A percentile compares a stretch with the other conserved stretches of the same genome.
Conservation (phyloP, 1,140 invertebrate species). For the Caenorhabditis brenneri region DNA sequence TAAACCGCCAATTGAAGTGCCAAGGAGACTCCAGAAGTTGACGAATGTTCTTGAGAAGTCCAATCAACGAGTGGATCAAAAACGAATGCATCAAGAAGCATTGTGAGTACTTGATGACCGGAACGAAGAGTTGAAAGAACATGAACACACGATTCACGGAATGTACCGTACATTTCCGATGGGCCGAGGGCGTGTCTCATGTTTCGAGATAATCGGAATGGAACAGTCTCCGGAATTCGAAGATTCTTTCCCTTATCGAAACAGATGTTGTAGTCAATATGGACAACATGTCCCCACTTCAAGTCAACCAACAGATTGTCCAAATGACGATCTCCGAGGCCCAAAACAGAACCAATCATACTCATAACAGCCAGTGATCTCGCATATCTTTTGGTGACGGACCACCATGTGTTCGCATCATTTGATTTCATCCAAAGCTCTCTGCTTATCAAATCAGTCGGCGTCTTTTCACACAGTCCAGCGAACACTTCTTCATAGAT, state of each 20-base stretch:
- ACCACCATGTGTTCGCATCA: constrained; percentile 88
- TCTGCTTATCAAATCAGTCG: constrained; percentile 84
- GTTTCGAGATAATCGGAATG: constrained; percentile 95
- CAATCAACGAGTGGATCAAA: constrained; percentile 92
- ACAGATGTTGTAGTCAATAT: constrained; percentile 99
- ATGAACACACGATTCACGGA: constrained; percentile 85
- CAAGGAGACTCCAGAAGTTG: constrained; percentile 52
- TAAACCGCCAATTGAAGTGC: constrained; percentile 74
- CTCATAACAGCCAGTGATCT: constrained; percentile 95
- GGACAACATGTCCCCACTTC: constrained; percentile 85
- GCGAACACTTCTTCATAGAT: constrained; percentile 84
- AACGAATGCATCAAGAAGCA: constrained; percentile 87
- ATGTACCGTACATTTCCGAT: constrained; percentile 88
- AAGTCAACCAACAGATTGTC: constrained; percentile 96
- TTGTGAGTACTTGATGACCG: constrained; percentile 84
- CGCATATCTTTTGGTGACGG: constrained; percentile 85
- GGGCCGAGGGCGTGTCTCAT: constrained; percentile 87
- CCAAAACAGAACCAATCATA: constrained; percentile 82
- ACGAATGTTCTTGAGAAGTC: constrained; percentile 76
- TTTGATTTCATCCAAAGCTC: constrained; percentile 91
- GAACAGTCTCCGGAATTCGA: constrained; percentile 93
- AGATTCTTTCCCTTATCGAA: constrained; percentile 85
- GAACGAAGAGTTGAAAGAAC: constrained; percentile 84
- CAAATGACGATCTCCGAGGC: constrained; percentile 94
- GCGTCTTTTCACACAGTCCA: constrained; percentile 87